Percentiles rank a stretch among this genome's conserved stretches.
These are phyloP conservation scores for Notechis scutatus DNA, from an alignment of 2,113 vertebrate genomes.

Conservation along the genomic window DNA sequence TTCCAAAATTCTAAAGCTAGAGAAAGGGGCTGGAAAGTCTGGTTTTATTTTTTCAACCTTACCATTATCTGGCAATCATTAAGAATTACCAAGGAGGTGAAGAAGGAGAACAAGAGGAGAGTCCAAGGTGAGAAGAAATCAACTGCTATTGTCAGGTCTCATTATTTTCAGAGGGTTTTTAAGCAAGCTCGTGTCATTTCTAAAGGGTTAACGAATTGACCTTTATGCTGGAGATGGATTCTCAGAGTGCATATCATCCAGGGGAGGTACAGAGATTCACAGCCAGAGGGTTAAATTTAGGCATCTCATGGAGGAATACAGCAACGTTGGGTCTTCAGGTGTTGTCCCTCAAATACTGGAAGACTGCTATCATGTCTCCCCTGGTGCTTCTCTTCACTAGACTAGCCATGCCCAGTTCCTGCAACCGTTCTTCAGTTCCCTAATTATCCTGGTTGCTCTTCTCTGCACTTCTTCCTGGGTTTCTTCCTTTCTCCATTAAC, in stretches of 20 bases:
- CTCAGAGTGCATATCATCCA: background rate
- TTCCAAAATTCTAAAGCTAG: background rate
- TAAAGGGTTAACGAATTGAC: background rate
- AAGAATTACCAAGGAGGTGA: background rate
- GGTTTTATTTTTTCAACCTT: background rate
- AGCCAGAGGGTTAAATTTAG: background rate
- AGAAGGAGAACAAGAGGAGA: background rate
- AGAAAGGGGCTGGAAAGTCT: background rate
- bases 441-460: too few species aligned
- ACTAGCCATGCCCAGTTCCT: too few species aligned
- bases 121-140: background rate
- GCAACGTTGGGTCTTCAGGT: background rate
- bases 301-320: background rate
- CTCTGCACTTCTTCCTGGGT: too few species aligned
- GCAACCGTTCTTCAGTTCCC: too few species aligned
- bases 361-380: too few species aligned
- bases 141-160: background rate
- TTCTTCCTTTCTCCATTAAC: too few species aligned
- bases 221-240: background rate
- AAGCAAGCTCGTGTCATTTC: background rate
- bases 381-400: too few species aligned
- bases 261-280: background rate
- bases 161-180: background rate
- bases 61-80: background rate
- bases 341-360: background rate